These are phyloP conservation scores for Notodonta dromedarius DNA, from an alignment of 2,888 invertebrate species.

Conservation along the genomic window DNA sequence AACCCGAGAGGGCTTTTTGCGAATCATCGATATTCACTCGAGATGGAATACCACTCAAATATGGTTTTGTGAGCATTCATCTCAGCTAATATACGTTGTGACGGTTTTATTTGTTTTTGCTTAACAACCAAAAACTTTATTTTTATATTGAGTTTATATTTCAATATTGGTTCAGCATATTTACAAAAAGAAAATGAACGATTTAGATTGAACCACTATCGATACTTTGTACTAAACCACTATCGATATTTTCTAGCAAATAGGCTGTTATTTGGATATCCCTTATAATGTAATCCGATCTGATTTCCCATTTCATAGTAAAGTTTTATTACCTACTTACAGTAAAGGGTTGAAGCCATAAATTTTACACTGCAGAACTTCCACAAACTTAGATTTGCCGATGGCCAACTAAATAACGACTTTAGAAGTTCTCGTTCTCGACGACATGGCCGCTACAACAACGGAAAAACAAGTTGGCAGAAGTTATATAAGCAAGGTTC, in stretches of 20 bases:
- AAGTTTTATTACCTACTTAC: background rate
- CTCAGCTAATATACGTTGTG: background rate
- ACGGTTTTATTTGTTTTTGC: background rate
- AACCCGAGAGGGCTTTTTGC: slow-evolving; percentile 2
- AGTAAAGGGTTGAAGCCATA: background rate
- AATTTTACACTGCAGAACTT: slow-evolving; percentile 1
- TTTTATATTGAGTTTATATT: too few relatives aligned
- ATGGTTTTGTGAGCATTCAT: slow-evolving; percentile 5
- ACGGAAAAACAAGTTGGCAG: background rate
- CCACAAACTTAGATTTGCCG: background rate
- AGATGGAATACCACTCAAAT: slow-evolving; percentile 3
- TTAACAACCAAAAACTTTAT: too few relatives aligned
- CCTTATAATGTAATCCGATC: too few relatives aligned
- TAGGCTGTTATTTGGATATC: too few relatives aligned
- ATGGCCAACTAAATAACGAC: background rate
- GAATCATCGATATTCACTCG: slow-evolving; percentile 8
- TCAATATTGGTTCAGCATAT: too few relatives aligned
- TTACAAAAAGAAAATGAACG: too few relatives aligned
- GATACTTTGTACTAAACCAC: too few relatives aligned
- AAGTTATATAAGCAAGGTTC: background rate
- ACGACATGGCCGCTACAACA: background rate
- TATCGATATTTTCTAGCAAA: too few relatives aligned
- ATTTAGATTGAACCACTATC: too few relatives aligned
- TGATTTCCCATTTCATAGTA: background rate
- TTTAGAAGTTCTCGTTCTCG: background rate